Evolutionary conservation across 2,797 vertebrate species (phyloP), one percentile per base, ranked within the genome.

Genomic region (Hipposideros larvatus): DNA sequence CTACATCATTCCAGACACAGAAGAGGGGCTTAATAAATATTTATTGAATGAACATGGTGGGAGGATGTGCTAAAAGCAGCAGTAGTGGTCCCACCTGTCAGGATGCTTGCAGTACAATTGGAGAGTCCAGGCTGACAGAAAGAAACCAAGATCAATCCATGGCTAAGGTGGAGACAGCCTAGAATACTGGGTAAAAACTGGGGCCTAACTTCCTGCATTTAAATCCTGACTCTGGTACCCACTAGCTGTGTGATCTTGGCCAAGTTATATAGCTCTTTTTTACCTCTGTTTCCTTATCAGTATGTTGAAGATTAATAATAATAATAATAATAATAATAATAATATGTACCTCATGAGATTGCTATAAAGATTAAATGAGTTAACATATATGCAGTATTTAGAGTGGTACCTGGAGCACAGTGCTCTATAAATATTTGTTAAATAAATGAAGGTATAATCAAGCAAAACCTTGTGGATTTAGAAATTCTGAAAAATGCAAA

Each of bases 81-180:
- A 53, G 55, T 19, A 1, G 0, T 31, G 16, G 41, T 61, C 19
- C 9, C 74, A 26, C 51, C 34, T 2, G 5, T 4, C 43, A 71
- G 34, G 78, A 66, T 34, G 73, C 53, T 73, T 4, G 6, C 4
- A 15, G 37, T 2, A 21, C 41, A 2, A 6, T 0, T 7, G 4
- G 46, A 83, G 57, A 55, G 31, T 13, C 24, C 53, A 28, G 10
- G 78, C 19, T 43, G 48, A 34, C 51, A 0, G 0, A 2, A 26
- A 26, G 18, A 4, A 8, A 28, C 4, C 1, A 0, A 4, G 22
- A 22, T 19, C 31, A 41, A 7, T 46, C 19, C 63, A 2, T 5
- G n/a, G 41, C n/a, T 15, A 21, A 28, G 15, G 59, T 31, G 46
- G 53, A 61, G 21, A 77, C 2, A 24, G 51, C 77, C 7, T 22